A percentile compares a stretch with the other conserved stretches of the same genome.
These are phyloP conservation scores for Agrotis clavis DNA, from an alignment of 2,888 invertebrate genomes.

Conservation along the genomic window DNA sequence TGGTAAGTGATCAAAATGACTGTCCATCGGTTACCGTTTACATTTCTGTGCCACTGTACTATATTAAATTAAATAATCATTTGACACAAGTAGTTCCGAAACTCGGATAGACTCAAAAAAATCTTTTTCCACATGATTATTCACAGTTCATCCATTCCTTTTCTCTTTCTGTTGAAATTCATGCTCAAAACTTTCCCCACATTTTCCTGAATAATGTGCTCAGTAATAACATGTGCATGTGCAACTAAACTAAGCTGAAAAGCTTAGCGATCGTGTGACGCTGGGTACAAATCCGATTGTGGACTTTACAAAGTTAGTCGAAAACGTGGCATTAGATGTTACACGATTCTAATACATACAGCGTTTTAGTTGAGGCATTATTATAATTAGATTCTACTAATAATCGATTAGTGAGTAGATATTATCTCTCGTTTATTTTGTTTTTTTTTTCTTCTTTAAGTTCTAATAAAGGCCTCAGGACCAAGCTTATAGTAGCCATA, in stretches of 20 bases:
- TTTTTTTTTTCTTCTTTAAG: too few relatives aligned
- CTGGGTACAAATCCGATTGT: slow-evolving; percentile 24
- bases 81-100: too few relatives aligned
- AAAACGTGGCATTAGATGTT: slow-evolving; percentile 11
- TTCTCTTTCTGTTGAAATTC: not conserved
- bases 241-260: slow-evolving; percentile 12
- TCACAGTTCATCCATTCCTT: not conserved
- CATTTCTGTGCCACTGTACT: too few relatives aligned
- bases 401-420: too few relatives aligned
- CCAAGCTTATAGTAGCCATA: too few relatives aligned
- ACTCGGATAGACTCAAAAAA: too few relatives aligned
- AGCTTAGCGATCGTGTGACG: slow-evolving; percentile 16
- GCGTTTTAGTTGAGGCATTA: not conserved
- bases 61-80: too few relatives aligned
- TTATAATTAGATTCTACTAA: not conserved
- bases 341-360: not conserved
- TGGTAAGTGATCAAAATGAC: too few relatives aligned
- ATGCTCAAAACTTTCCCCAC: not conserved
- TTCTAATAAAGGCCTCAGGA: too few relatives aligned
- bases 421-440: too few relatives aligned
- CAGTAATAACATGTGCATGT: not conserved
- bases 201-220: not conserved
- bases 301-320: slow-evolving; percentile 22
- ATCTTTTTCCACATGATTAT: too few relatives aligned
- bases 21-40: too few relatives aligned